Conservation (phyloP, 2,113 vertebrate genomes). For the Antechinus stuartii region DNA sequence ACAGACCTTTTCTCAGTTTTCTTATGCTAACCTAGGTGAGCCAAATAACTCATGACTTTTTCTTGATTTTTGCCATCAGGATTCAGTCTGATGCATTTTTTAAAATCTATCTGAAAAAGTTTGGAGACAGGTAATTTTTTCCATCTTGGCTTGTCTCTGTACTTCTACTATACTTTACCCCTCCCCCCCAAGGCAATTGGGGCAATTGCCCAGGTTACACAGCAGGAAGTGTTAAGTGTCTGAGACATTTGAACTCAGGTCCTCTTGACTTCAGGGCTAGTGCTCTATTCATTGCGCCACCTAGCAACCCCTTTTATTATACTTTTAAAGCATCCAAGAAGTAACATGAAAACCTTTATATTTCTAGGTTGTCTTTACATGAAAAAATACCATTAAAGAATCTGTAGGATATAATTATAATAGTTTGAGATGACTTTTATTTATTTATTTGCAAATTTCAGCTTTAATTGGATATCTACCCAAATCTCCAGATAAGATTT, state of each 20-base stretch:
- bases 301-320: no score
- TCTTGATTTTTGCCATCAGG: background rate
- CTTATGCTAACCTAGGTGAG: background rate
- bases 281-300: no score
- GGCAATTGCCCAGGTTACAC: no score
- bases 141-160: background rate
- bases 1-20: background rate
- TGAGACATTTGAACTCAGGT: no score
- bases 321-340: background rate
- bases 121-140: background rate
- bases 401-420: background rate
- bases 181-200: no score
- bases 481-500: background rate
- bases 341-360: background rate
- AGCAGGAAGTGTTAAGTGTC: no score
- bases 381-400: background rate
- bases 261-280: no score
- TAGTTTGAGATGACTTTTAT: background rate
- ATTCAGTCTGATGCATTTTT: background rate
- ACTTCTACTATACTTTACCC: background rate
- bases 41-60: background rate
- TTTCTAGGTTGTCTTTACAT: background rate
- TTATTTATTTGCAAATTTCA: background rate
- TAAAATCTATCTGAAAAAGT: background rate
- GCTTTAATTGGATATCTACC: background rate